Evolutionary conservation across 1,140 invertebrate genomes (phyloP).

Genomic region (Pseudachorutes palmiensis): DNA sequence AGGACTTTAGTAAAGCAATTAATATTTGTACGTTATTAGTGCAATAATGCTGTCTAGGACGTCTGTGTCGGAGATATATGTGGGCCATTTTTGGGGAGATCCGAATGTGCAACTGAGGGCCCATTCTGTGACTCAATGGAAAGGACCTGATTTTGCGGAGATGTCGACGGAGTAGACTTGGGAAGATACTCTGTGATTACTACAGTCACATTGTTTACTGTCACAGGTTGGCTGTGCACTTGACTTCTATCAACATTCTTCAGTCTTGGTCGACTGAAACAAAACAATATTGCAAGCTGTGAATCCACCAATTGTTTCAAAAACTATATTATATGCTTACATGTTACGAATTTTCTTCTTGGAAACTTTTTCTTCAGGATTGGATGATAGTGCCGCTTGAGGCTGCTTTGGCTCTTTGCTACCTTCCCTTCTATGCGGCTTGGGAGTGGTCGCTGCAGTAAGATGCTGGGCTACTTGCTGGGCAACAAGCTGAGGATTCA

Average conservation of each 20-base stretch:
- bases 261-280: constrained; percentile 54
- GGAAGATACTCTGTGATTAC: constrained; percentile 94
- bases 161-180: constrained; percentile 47
- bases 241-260: constrained; percentile 83
- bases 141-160: constrained; percentile 26
- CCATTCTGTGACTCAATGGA: too few species aligned
- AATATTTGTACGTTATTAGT: too few species aligned
- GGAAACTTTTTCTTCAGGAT: constrained; percentile 23
- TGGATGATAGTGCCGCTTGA: constrained; percentile 25
- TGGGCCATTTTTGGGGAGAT: too few species aligned
- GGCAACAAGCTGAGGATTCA: constrained; percentile 88
- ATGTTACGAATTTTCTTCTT: constrained; percentile 39
- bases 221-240: constrained; percentile 83
- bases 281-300: too few species aligned
- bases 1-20: too few species aligned
- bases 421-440: constrained; percentile 40
- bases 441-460: constrained; percentile 56
- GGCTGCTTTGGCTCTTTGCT: constrained; percentile 38
- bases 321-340: constrained; percentile 23
- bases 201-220: constrained; percentile 91
- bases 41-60: too few species aligned
- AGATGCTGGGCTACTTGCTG: constrained; percentile 77
- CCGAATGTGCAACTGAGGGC: too few species aligned
- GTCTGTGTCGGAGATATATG: too few species aligned
- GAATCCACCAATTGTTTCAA: constrained; percentile 1